A percentile compares a stretch with the other conserved stretches of the same genome.
These are phyloP conservation scores for Metridium senile DNA, from an alignment of 92 coral and sea anemone species.

Conservation along the genomic window DNA sequence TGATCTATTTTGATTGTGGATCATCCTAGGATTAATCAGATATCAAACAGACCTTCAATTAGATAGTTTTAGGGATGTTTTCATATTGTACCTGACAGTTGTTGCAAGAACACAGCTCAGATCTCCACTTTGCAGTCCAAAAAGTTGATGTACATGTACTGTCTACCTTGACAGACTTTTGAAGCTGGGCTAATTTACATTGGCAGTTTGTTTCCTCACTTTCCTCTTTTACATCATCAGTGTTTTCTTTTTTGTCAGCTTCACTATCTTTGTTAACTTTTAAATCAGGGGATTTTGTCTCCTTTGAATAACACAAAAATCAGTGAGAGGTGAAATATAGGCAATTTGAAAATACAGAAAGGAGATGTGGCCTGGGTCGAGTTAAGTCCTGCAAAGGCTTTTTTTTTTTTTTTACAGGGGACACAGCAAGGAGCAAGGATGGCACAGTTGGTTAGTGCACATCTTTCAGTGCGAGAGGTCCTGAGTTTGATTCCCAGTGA, in stretches of 20 bases:
- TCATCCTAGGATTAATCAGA: too few species aligned
- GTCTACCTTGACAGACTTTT: conserved; percentile 35
- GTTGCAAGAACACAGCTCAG: conserved; percentile 76
- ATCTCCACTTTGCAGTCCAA: conserved; percentile 94
- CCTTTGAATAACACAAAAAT: not conserved
- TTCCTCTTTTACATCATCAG: conserved; percentile 16
- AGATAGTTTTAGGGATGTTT: too few species aligned
- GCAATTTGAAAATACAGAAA: not conserved
- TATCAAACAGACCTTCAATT: too few species aligned
- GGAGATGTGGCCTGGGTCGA: not conserved
- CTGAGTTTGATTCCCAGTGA: too few species aligned
- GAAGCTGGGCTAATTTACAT: conserved; percentile 75
- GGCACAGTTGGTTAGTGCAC: too few species aligned
- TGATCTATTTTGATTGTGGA: too few species aligned
- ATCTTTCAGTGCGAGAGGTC: too few species aligned
- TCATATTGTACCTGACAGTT: conserved; percentile 68
- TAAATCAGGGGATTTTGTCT: too few species aligned
- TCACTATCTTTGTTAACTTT: conserved; percentile 5
- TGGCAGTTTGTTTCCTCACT: conserved; percentile 4
- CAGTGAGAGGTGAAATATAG: not conserved
- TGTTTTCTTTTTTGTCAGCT: not conserved
- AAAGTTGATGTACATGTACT: conserved; percentile 51
- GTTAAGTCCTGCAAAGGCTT: too few species aligned
- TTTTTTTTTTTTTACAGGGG: too few species aligned
- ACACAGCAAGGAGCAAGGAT: too few species aligned